These are phyloP conservation scores for Coptotermes formosanus DNA, from an alignment of 1,140 invertebrate genomes.

Conservation along the genomic window DNA sequence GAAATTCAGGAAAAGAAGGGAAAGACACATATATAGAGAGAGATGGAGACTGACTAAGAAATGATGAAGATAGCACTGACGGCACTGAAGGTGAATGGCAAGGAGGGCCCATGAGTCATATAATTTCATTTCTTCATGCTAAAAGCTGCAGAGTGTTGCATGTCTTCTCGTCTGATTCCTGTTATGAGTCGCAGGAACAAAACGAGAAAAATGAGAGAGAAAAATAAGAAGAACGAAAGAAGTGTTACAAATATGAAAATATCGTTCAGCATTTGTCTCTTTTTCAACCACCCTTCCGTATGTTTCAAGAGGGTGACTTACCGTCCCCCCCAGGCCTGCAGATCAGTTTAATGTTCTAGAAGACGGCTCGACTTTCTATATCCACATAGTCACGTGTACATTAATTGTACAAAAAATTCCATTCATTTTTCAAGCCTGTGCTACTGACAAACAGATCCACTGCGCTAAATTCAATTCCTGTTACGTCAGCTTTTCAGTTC, in stretches of 20 bases:
- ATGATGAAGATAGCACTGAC: not conserved
- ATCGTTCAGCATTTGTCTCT: constrained; percentile 4
- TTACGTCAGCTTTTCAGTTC: too few relatives aligned
- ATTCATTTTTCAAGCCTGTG: too few relatives aligned
- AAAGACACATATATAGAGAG: not conserved
- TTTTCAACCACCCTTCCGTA: not conserved
- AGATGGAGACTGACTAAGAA: not conserved
- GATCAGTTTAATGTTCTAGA: not conserved
- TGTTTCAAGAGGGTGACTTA: not conserved
- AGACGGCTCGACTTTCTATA: too few relatives aligned
- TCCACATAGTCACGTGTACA: too few relatives aligned
- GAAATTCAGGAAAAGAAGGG: not conserved
- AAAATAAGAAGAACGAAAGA: not conserved
- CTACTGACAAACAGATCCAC: too few relatives aligned
- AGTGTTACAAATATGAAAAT: constrained; percentile 10
- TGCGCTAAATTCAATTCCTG: too few relatives aligned
- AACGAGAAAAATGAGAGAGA: not conserved
- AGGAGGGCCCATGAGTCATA: not conserved
- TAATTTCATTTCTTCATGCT: not conserved
- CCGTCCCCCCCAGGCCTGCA: not conserved
- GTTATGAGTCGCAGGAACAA: not conserved
- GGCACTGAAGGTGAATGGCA: not conserved
- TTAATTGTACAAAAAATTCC: too few relatives aligned
- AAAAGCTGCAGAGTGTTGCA: not conserved
- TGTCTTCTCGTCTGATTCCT: not conserved